Evolutionary conservation across 2,797 vertebrate genomes (phyloP).

Genomic region (Emydoidea blandingii): DNA sequence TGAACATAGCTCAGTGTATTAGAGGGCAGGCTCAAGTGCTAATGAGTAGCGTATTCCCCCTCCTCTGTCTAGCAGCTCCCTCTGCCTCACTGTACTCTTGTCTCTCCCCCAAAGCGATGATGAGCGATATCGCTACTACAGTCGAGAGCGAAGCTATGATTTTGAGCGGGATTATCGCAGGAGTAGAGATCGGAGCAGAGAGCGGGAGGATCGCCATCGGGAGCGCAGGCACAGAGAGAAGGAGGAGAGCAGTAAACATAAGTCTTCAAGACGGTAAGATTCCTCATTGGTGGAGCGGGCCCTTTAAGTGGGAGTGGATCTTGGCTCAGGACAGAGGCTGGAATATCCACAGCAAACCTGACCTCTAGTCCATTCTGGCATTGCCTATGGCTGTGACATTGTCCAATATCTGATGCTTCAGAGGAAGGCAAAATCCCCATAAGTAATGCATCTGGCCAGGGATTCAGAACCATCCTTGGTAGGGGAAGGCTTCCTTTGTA

Average conservation of each 20-base stretch:
- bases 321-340: not conserved
- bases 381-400: not conserved
- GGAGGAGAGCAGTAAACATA: slow-evolving; percentile 80
- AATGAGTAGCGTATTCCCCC: fast-evolving
- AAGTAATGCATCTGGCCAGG: fast-evolving
- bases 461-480: fast-evolving
- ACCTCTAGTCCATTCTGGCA: fast-evolving
- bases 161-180: slow-evolving; percentile 78
- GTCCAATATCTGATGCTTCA: fast-evolving
- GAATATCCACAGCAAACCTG: fast-evolving
- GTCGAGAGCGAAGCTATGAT: slow-evolving; percentile 77
- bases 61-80: not conserved
- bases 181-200: slow-evolving; percentile 75
- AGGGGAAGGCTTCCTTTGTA: fast-evolving
- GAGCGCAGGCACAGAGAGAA: slow-evolving; percentile 79
- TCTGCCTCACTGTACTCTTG: not conserved
- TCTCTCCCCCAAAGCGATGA: slow-evolving; percentile 63
- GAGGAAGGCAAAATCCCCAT: not conserved
- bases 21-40: not conserved
- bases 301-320: not conserved
- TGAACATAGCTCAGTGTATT: not conserved
- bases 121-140: slow-evolving; percentile 76
- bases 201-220: slow-evolving; percentile 78
- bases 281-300: fast-evolving
- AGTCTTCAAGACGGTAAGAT: slow-evolving; percentile 78